Percentiles rank a stretch among this genome's conserved stretches.
Conservation (phyloP, 2,113 vertebrate species). For the Lepisosteus oculatus region DNA sequence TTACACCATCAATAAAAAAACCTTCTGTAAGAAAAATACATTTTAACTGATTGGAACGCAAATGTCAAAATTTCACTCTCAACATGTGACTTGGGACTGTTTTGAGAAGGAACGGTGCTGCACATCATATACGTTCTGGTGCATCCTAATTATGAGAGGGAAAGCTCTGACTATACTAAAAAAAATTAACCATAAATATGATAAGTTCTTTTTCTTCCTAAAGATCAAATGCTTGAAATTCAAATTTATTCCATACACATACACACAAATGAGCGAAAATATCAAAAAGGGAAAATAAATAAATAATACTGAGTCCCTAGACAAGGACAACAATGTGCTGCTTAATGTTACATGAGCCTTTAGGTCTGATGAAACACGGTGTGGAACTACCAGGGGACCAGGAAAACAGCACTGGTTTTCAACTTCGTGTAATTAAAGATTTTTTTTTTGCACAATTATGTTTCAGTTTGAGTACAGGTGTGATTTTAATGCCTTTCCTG, state of each 20-base stretch:
- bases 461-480: not conserved
- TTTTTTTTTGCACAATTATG: not conserved
- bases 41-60: too few relatives aligned
- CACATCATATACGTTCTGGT: not conserved
- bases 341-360: too few relatives aligned
- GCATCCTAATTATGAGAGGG: not conserved
- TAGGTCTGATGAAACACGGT: not conserved
- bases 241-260: not conserved
- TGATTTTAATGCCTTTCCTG: not conserved
- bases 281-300: too few relatives aligned
- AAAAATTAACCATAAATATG: not conserved
- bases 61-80: too few relatives aligned
- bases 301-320: too few relatives aligned
- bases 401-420: not conserved
- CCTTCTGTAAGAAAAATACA: too few relatives aligned
- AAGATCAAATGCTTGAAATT: not conserved
- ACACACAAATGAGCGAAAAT: too few relatives aligned
- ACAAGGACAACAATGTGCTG: too few relatives aligned
- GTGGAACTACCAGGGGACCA: not conserved
- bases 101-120: too few relatives aligned
- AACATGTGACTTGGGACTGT: too few relatives aligned
- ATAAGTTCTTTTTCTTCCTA: not conserved
- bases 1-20: too few relatives aligned
- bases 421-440: not conserved
- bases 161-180: not conserved